Base-by-base conservation (phyloP, 1,140 invertebrate genomes). In the Drosophila navojoa region DNA sequence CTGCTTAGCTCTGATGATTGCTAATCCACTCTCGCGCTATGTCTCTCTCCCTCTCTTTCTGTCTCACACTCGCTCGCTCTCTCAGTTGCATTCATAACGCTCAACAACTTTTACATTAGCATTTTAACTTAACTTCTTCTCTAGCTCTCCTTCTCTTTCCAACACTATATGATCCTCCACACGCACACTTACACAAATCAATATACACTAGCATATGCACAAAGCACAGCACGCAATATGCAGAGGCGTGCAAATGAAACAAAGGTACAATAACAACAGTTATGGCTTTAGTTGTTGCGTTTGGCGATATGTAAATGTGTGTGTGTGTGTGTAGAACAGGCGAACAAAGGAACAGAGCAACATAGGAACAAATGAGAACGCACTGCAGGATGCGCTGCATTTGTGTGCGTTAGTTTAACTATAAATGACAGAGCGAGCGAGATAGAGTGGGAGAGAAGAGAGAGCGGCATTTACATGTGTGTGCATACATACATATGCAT, bases 261-360 rank as follows among this genome's bases (percentile, higher is more conserved):
- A 16, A 44, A 44, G 6, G 15, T 44, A 16, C 1, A 38, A 54
- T 59, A 47, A 67, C 40, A 58, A 22, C 19, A 53, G 9, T 38
- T 19, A 16, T 15, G 29, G 15, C 52, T 44, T 15, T 42, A 27
- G 3, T 58, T n/a, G 15, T 42, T 66, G 42, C 63, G 27, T 38
- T 45, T 38, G 44, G 40, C 70, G 70, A 72, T 68, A 68, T 68
- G 63, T 68, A 64, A 32, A 9, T 71, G 44, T 29, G 13, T 5
- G 47, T 42, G 54, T 49, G 32, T 42, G 27, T 63, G 59, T 29
- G n/a, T 40, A 50, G 47, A 13, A 19, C 4, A 19, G 16, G 45
- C 19, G 10, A 49, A 10, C 47, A 5, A 5, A 13, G 5, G 11
- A 49, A 25, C n/a, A 29, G 6, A 16, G 15, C 4, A 15, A 45